Base-by-base conservation (phyloP, 2,888 invertebrate genomes). In the Pristionchus mayeri region DNA sequence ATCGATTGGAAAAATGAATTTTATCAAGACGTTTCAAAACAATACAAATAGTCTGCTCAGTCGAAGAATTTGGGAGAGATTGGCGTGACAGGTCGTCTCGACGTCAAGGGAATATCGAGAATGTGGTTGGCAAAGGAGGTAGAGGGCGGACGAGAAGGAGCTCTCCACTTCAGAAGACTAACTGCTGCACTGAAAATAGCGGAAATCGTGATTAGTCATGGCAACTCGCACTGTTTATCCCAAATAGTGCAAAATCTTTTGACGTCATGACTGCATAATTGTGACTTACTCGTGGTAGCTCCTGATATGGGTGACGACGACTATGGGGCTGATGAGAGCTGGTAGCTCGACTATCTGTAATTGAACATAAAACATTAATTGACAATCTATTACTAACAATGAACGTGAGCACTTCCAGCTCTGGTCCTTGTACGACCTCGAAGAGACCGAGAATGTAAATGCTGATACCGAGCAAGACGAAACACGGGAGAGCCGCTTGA, bases 311-410 rank as follows among this genome's bases (percentile, higher is more conserved):
- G 24, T 21, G 4, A 71, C 40, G 0, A 71, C 71, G 37, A 71
- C n/a, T 9, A 71, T 71, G 7, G 71, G 71, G 11, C 71, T 71
- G 40, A 71, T 44, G 71, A 71, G 71, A 3, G 71, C 71, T 9
- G 71, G 71, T 2, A 71, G 11, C 24, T 71, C 71, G 40, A 71
- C 71, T 21, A 71, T 21, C 71, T 71, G n/a, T n/a, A n/a, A n/a
- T n/a, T n/a, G 24, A 24, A 40, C 40, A 44, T 21, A 21, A 54
- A n/a, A 13, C 54, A 54, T 4, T 54, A 4, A 37, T 6, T 60
- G n/a, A 44, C 18, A 37, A 67, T 11, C 16, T 4, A 11, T 30
- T 3, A 63, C 71, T 71, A 40, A 71, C 71, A 44, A 71, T 71
- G 11, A 71, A 71, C 24, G 71, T 71, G 11, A 24, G n/a, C n/a